Percentiles rank a stretch among this genome's conserved stretches.
These are phyloP conservation scores for Hippopotamyrus pictus DNA, from an alignment of 2,797 vertebrate genomes.

Conservation along the genomic window DNA sequence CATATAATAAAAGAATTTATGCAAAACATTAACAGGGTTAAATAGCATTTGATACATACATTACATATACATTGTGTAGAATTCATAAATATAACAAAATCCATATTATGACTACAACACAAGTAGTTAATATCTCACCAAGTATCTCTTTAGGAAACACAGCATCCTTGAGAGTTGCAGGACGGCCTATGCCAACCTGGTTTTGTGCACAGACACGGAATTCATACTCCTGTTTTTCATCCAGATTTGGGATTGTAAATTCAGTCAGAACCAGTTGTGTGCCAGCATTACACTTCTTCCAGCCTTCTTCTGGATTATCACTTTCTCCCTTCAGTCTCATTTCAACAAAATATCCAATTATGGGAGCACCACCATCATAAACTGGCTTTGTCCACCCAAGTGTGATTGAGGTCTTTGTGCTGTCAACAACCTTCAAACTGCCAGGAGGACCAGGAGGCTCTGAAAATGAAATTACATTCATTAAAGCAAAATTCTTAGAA, in stretches of 20 bases:
- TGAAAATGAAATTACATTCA: slow-evolving; percentile 44
- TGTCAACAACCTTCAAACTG: slow-evolving; percentile 84
- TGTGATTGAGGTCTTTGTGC: slow-evolving; percentile 85
- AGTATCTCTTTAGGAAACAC: slow-evolving; percentile 88
- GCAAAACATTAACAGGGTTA: not conserved
- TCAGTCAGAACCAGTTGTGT: slow-evolving; percentile 86
- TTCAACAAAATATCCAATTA: slow-evolving; percentile 89
- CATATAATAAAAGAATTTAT: not conserved
- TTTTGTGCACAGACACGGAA: slow-evolving; percentile 95
- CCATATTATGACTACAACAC: not conserved
- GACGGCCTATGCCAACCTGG: slow-evolving; percentile 91
- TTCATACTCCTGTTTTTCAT: slow-evolving; percentile 88
- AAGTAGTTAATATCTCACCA: slow-evolving; percentile 57
- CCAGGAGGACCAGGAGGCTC: slow-evolving; percentile 94
- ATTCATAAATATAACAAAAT: not conserved
- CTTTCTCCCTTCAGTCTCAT: slow-evolving; percentile 81
- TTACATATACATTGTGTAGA: not conserved
- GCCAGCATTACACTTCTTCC: slow-evolving; percentile 85
- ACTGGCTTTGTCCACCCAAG: slow-evolving; percentile 89
- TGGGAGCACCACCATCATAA: slow-evolving; percentile 92
- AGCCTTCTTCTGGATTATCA: slow-evolving; percentile 78
- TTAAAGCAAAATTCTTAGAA: not conserved
- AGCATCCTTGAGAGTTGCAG: slow-evolving; percentile 88
- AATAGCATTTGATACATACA: not conserved
- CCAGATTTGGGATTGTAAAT: slow-evolving; percentile 80